Base-by-base conservation (phyloP, 2,888 invertebrate species). In the Homarus gammarus region DNA sequence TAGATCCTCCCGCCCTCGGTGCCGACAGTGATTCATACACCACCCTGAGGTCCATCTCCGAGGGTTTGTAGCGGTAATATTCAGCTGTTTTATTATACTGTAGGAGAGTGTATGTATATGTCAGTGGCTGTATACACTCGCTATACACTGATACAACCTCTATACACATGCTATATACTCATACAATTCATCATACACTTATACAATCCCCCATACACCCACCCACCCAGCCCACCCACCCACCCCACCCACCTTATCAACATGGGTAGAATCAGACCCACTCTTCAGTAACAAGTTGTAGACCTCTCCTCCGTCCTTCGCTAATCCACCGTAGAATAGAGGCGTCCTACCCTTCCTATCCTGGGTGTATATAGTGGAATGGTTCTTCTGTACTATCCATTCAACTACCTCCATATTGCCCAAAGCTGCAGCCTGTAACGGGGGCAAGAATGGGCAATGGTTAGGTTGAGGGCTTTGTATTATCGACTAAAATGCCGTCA, bases 261-360 rank as follows among this genome's bases (percentile, higher is more conserved):
- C 94, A 86, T 96, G 95, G 92, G 96, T 96, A 94, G 97, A 97
- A 93, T 98, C 97, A 33, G 98, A 97, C 49, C 98, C 98, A 38
- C 96, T 95, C 92, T 96, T 96, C 51, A 97, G 95, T 18, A 99
- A 95, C 85, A 97, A 95, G 93, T 97, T 96, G 93, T 96, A 98
- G 93, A 96, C 96, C 92, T 96, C 96, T 93, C 97, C 97, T 93
- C 96, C 96, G 38, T 92, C 90, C n/a, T 93, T 93, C 75, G 96
- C 95, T 22, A 96, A 95, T 1, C 97, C 97, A 0, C 98, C 97
- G 94, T 97, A 98, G 94, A 98, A 98, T 78, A 98, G 94, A 0
- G 98, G 96, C 0, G 97, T 97, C 92, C 97, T 95, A 36, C 98
- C 98, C 91, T 98, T 97, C 93, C 96, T 96, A 94, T 98, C 98